These are phyloP conservation scores for Pristionchus entomophagus DNA, from an alignment of 2,888 invertebrate genomes.

Conservation along the genomic window DNA sequence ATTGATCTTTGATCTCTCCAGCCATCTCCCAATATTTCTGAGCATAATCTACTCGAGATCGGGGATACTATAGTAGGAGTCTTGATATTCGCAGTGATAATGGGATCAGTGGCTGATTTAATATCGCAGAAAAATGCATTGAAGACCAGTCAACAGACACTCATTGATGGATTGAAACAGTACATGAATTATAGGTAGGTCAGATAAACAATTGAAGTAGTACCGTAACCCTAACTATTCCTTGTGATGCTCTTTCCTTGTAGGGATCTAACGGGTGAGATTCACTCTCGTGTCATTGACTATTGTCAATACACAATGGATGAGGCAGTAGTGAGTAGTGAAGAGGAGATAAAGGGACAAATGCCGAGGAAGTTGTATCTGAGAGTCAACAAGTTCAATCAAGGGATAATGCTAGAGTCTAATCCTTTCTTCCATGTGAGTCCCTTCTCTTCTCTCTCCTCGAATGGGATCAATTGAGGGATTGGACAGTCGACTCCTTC, in stretches of 20 bases:
- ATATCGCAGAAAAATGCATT: constrained; percentile 50
- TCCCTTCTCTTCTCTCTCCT: too few species aligned
- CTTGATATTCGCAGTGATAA: constrained; percentile 66
- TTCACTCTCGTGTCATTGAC: constrained; percentile 10
- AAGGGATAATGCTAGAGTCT: not conserved
- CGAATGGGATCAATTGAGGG: constrained; percentile 19
- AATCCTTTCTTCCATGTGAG: constrained; percentile 6
- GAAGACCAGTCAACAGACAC: constrained; percentile 48
- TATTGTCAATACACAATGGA: constrained; percentile 23
- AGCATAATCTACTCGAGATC: constrained; percentile 61
- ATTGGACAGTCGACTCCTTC: not conserved
- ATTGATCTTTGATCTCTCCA: constrained; percentile 50
- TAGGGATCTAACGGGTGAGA: not conserved
- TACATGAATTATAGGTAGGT: constrained; percentile 61
- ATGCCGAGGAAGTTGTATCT: constrained; percentile 42
- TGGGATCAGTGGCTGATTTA: constrained; percentile 61
- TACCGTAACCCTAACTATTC: too few species aligned
- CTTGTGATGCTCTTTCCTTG: not conserved
- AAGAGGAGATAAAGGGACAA: constrained; percentile 4
- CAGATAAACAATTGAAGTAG: not conserved
- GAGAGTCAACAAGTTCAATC: constrained; percentile 37
- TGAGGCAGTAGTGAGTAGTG: not conserved
- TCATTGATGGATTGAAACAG: constrained; percentile 63
- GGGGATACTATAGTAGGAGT: constrained; percentile 63
- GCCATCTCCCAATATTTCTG: constrained; percentile 61